A percentile compares a stretch with the other conserved stretches of the same genome.
These are phyloP conservation scores for Rotaria socialis DNA, from an alignment of 2,888 invertebrate genomes.

Conservation along the genomic window DNA sequence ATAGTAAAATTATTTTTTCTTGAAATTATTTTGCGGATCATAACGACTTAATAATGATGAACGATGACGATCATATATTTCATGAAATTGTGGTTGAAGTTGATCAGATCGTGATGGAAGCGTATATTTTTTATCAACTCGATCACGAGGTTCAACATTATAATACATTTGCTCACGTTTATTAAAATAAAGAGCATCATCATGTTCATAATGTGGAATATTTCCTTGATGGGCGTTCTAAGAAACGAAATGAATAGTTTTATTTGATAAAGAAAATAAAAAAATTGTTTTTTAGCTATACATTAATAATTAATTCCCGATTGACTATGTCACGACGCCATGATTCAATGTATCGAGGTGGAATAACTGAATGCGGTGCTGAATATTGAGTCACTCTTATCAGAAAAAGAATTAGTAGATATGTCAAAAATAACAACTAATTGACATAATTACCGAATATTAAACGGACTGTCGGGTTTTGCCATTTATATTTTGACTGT, in stretches of 20 bases:
- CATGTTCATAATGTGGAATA: conserved; percentile 57
- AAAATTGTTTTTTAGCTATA: conserved; percentile 47
- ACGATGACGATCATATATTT: conserved; percentile 38
- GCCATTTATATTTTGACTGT: neutral
- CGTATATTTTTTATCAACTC: conserved; percentile 54
- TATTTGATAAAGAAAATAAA: neutral
- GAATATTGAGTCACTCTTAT: neutral
- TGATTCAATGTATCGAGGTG: conserved; percentile 55
- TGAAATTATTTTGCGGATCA: neutral
- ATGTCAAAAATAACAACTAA: neutral
- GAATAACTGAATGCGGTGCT: conserved; percentile 54
- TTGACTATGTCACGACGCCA: conserved; percentile 60
- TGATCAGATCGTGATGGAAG: conserved; percentile 52
- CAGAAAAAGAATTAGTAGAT: neutral
- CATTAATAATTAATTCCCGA: conserved; percentile 54
- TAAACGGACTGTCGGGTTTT: neutral
- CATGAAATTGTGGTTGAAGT: conserved; percentile 50
- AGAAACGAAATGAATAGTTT: neutral
- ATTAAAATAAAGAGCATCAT: conserved; percentile 57
- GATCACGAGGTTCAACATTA: conserved; percentile 55
- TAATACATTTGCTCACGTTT: conserved; percentile 58
- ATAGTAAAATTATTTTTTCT: neutral
- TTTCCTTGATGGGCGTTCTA: conserved; percentile 57
- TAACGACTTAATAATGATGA: conserved; percentile 40
- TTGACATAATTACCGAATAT: neutral